phyloP scores from a whole-genome alignment of 1,140 invertebrate species.

The Calliopsis andreniformis region DNA sequence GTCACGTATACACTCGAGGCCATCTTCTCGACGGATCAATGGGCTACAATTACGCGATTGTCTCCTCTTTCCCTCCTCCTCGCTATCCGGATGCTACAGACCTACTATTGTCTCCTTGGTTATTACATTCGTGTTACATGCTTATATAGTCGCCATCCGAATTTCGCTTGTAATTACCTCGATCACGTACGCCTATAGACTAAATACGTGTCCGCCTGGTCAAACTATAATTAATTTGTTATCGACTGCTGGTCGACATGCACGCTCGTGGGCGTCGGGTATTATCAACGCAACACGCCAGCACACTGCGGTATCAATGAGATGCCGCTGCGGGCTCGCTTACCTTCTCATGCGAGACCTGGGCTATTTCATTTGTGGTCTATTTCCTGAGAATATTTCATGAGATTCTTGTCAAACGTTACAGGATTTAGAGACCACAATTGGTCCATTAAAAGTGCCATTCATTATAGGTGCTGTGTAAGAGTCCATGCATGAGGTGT shows the following conservation, averaged over 20 bases:
- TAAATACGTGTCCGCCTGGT: constrained; percentile 50
- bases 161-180: constrained; percentile 65
- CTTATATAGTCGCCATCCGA: constrained; percentile 41
- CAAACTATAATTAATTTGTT: constrained; percentile 66
- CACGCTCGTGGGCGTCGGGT: constrained; percentile 8
- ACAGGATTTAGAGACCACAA: too few relatives aligned
- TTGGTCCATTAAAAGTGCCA: too few relatives aligned
- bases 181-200: constrained; percentile 57
- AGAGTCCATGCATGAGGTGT: too few relatives aligned
- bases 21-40: constrained; percentile 54
- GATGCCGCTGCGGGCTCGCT: too few relatives aligned
- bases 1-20: constrained; percentile 5
- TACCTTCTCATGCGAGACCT: too few relatives aligned
- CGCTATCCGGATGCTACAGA: not conserved
- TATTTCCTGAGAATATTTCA: too few relatives aligned
- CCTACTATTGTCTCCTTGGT: constrained; percentile 56
- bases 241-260: constrained; percentile 32
- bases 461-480: too few relatives aligned
- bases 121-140: constrained; percentile 66
- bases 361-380: too few relatives aligned
- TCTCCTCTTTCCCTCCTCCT: constrained; percentile 3
- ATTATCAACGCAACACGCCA: constrained; percentile 36
- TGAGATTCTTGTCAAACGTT: too few relatives aligned
- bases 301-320: constrained; percentile 12
- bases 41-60: constrained; percentile 66